Evolutionary conservation across 2,113 vertebrate genomes (phyloP).

Genomic region (Upupa epops): DNA sequence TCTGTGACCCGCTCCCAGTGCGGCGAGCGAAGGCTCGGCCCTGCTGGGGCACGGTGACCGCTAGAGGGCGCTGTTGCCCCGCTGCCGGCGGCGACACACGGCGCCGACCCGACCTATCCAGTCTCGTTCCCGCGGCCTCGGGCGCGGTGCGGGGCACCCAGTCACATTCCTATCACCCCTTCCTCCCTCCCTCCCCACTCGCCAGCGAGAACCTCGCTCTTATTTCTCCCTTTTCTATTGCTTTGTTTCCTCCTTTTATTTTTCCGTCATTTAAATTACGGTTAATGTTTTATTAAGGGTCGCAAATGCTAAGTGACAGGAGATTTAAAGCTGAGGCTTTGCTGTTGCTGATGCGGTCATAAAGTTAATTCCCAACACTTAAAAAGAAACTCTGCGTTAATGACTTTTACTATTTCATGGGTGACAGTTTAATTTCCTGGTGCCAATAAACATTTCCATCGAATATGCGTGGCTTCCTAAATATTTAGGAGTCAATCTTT

Average conservation of each 20-base stretch:
- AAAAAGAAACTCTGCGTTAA: conserved; percentile 68
- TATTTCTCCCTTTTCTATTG: not conserved
- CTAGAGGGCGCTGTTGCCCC: conserved; percentile 72
- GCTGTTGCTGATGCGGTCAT: conserved; percentile 39
- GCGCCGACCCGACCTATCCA: not conserved
- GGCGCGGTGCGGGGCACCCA: not conserved
- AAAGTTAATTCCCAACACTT: conserved; percentile 70
- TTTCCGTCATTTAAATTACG: conserved; percentile 48
- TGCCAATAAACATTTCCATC: conserved; percentile 66
- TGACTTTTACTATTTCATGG: conserved; percentile 72
- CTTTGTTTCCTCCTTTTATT: not conserved
- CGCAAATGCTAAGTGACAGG: conserved; percentile 30
- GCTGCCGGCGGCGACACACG: not conserved
- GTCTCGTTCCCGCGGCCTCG: not conserved
- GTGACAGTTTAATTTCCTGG: conserved; percentile 68
- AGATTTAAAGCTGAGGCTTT: conserved; percentile 46
- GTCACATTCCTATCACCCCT: too few relatives aligned
- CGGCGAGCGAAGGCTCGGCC: not conserved
- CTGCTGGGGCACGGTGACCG: not conserved
- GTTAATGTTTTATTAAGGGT: conserved; percentile 61
- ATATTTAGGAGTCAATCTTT: conserved; percentile 65
- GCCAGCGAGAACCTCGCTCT: not conserved
- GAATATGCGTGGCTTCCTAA: conserved; percentile 57
- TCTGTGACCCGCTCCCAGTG: too few relatives aligned
- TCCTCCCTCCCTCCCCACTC: not conserved